Percentiles rank a stretch among this genome's conserved stretches.
phyloP scores from a whole-genome alignment of 2,888 invertebrate species.

The Osmoderma eremita region DNA sequence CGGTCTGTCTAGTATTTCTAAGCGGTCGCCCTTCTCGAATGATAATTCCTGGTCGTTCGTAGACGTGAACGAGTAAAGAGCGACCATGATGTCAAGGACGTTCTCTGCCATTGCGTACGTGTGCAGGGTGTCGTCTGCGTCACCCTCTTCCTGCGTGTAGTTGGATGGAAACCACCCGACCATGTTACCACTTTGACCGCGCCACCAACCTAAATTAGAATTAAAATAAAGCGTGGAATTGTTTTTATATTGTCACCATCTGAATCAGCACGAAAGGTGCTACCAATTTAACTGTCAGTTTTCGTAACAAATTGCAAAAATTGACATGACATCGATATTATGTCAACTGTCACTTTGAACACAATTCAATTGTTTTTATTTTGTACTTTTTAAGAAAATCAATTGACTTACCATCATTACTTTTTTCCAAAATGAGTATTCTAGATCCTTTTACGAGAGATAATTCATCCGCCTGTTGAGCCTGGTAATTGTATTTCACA shows the following conservation, averaged over 20 bases:
- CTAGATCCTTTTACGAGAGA: constrained; percentile 93
- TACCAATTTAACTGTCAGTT: no score
- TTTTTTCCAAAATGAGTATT: constrained; percentile 96
- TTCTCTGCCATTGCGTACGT: constrained; percentile 95
- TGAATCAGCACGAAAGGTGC: no score
- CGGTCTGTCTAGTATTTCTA: constrained; percentile 96
- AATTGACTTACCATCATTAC: constrained; percentile 79
- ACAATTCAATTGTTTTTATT: neutral
- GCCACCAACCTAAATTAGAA: constrained; percentile 82
- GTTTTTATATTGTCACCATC: constrained; percentile 62
- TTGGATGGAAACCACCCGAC: constrained; percentile 98
- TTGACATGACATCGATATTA: no score
- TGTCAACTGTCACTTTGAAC: no score
- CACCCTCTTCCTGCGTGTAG: constrained; percentile 93
- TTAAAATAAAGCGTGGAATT: constrained; percentile 12
- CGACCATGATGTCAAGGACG: constrained; percentile 95
- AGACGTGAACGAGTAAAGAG: constrained; percentile 92
- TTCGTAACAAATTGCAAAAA: neutral
- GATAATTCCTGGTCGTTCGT: constrained; percentile 96
- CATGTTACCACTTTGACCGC: constrained; percentile 81
- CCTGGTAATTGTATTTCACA: constrained; percentile 95
- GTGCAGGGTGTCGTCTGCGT: constrained; percentile 86
- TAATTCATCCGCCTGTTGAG: constrained; percentile 96
- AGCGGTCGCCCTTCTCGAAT: constrained; percentile 95
- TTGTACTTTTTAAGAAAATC: neutral